Evolutionary conservation across 53 echinoderm and acorn worm species (phyloP).

Genomic region (Luidia sarsii): DNA sequence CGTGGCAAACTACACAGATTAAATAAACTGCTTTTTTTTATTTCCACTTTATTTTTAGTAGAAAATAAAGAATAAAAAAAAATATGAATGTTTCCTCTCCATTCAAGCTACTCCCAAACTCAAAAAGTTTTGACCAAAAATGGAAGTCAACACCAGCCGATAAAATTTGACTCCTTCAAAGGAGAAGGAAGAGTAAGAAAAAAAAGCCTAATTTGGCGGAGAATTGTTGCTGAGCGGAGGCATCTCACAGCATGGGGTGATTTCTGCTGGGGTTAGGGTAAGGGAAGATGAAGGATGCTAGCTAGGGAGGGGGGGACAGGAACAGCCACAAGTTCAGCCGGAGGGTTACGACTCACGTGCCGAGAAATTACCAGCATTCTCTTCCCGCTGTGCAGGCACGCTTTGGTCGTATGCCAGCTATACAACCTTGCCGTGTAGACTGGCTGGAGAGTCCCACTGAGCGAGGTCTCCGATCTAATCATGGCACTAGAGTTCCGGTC

Average conservation of each 20-base stretch:
- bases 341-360: constrained; percentile 23
- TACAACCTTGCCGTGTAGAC: too few relatives aligned
- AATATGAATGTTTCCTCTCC: too few relatives aligned
- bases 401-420: neutral
- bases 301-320: too few relatives aligned
- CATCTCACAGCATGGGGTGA: constrained; percentile 9
- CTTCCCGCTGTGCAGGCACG: constrained; percentile 27
- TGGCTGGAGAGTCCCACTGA: too few relatives aligned
- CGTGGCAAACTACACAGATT: too few relatives aligned
- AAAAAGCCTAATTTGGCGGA: constrained; percentile 33
- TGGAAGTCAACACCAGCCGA: neutral
- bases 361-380: constrained; percentile 12
- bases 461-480: too few relatives aligned
- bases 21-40: too few relatives aligned
- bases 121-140: constrained; percentile 14
- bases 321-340: constrained; percentile 5
- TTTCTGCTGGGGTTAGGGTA: neutral
- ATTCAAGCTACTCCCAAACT: neutral
- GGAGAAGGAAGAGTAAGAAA: too few relatives aligned
- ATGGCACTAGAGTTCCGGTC: too few relatives aligned
- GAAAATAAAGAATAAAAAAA: too few relatives aligned
- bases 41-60: too few relatives aligned
- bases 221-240: neutral
- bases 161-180: neutral
- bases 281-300: neutral